Base-by-base conservation (phyloP, 2,888 invertebrate genomes). In the Frankliniella fusca region DNA sequence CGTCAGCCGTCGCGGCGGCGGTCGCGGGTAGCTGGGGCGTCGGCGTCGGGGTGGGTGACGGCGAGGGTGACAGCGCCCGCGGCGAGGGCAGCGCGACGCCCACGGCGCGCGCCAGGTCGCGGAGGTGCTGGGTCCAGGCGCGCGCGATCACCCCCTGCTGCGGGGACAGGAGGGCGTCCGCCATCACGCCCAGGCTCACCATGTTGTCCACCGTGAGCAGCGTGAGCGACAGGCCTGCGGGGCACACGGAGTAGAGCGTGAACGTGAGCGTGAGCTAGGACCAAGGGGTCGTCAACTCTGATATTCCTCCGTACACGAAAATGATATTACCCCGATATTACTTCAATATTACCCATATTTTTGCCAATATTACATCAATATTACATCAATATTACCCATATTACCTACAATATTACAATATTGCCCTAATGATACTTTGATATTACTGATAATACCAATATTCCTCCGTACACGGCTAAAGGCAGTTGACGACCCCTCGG, bases 181-280 rank as follows among this genome's bases (percentile, higher is more conserved):
- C 90, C 93, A 94, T 94, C 11, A 94, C 92, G 1, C 92, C 92
- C 10, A 94, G 87, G 2, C 92, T 90, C 2, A 93, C 90, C 1
- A 91, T 90, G 84, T 91, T 91, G 0, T 91, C 92, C 86, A 93
- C 93, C 86, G 92, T 92, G 85, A 93, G 92, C 81, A 94, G 89
- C 81, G 93, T 93, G 83, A 94, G 88, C 0, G 94, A 94, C 89
- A 94, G 90, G 87, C 93, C 94, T 94, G 88, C 18, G 89, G 89
- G 83, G 81, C 84, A 38, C 28, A 3, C 20, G 5, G 79, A 27
- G 65, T 3, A 20, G 9, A 5, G 20, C 7, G 18, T 84, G 82
- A 82, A 23, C n/a, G 8, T 0, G 28, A 12, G 65, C 61, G 65
- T 2, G n/a, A 80, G 80, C 48, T 3, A 82, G 38, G 23, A 15